Evolutionary conservation across 2,888 invertebrate species (phyloP).

Genomic region (Polydrusus tereticollis): DNA sequence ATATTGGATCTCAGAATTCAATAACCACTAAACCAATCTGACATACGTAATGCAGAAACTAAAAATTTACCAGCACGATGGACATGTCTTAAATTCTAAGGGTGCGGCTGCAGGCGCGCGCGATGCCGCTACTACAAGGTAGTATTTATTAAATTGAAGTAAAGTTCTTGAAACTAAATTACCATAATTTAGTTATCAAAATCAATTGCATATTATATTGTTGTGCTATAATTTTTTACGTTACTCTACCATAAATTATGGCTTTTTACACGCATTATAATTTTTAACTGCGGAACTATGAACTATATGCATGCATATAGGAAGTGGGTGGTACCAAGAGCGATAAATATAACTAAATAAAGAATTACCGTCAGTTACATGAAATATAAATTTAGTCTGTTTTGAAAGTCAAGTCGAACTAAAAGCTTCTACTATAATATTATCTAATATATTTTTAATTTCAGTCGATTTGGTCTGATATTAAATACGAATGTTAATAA

Average conservation of each 20-base stretch:
- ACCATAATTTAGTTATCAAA: not conserved
- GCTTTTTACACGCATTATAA: not conserved
- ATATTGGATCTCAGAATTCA: no score
- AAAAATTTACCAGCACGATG: no score
- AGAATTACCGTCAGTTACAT: slow-evolving; percentile 2
- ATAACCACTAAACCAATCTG: no score
- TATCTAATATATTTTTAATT: slow-evolving; percentile 27
- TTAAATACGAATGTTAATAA: slow-evolving; percentile 35
- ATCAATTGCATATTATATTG: not conserved
- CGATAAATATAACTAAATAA: slow-evolving; percentile 35
- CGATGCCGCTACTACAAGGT: no score
- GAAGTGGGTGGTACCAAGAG: slow-evolving; percentile 41
- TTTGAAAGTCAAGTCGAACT: slow-evolving; percentile 36
- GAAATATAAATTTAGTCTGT: slow-evolving; percentile 22
- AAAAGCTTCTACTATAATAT: slow-evolving; percentile 28
- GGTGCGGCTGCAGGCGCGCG: no score
- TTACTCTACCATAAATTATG: not conserved
- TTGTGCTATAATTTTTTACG: not conserved
- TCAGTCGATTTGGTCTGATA: slow-evolving; percentile 7
- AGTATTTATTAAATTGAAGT: no score
- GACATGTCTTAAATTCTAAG: no score
- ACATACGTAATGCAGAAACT: no score
- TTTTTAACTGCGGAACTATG: slow-evolving; percentile 20
- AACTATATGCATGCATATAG: slow-evolving; percentile 37
- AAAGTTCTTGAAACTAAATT: no score